Evolutionary conservation across 2,113 vertebrate genomes (phyloP).

Genomic region (Bos javanicus): DNA sequence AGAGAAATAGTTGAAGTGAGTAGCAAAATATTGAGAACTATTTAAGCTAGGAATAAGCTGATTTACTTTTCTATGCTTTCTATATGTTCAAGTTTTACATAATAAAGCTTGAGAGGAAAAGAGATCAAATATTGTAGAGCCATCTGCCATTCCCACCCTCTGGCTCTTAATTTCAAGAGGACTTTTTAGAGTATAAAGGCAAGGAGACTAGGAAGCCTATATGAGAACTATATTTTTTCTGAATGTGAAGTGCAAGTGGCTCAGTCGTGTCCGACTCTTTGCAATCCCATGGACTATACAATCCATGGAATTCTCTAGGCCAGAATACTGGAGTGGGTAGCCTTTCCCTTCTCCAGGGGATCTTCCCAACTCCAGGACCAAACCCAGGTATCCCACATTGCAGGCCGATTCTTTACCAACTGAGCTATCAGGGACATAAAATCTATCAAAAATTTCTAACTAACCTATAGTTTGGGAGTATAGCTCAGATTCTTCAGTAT

Average conservation of each 20-base stretch:
- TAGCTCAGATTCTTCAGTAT: background rate
- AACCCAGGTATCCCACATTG: background rate
- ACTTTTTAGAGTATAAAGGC: background rate
- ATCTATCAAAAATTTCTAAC: background rate
- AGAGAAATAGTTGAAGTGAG: background rate
- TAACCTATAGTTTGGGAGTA: background rate
- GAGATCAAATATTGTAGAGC: background rate
- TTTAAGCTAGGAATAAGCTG: background rate
- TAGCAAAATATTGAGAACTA: background rate
- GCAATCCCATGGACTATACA: background rate
- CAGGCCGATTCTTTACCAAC: background rate
- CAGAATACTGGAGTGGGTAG: background rate
- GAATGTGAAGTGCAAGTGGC: background rate
- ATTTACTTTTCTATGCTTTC: background rate
- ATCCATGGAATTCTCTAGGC: background rate
- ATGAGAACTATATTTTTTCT: background rate
- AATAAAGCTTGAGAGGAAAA: background rate
- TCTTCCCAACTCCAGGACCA: background rate
- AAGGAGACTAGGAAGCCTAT: background rate
- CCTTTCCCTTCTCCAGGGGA: background rate
- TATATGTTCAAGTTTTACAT: background rate
- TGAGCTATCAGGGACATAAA: background rate
- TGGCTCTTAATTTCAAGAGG: background rate
- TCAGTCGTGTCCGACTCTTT: background rate
- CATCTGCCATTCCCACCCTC: background rate